Evolutionary conservation across 37 sponge, comb jelly and placozoan species (phyloP).

Genomic region (Amphimedon queenslandica): DNA sequence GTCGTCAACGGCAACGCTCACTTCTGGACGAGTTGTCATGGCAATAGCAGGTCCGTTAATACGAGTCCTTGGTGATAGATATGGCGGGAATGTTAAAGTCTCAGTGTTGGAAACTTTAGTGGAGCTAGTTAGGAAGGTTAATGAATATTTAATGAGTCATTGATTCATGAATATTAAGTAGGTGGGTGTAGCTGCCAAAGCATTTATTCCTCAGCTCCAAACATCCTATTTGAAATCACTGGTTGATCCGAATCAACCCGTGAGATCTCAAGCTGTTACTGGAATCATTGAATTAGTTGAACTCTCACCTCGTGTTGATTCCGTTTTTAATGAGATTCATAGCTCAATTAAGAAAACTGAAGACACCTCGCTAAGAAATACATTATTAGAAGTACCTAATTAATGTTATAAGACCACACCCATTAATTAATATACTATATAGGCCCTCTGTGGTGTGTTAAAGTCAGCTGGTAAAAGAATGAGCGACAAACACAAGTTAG

Average conservation of each 20-base stretch:
- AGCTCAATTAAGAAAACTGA: constrained; percentile 82
- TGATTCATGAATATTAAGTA: background rate
- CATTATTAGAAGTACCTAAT: background rate
- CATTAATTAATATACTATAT: background rate
- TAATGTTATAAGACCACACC: background rate
- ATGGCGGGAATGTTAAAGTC: constrained; percentile 70
- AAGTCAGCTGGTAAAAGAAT: constrained; percentile 27
- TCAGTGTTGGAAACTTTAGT: constrained; percentile 88
- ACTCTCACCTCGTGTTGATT: constrained; percentile 74
- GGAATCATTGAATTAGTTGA: constrained; percentile 74
- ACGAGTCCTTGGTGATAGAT: constrained; percentile 89
- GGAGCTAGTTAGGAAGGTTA: constrained; percentile 80
- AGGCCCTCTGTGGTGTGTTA: constrained; percentile 48
- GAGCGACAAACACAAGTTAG: constrained; percentile 31
- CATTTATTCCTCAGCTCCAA: constrained; percentile 91
- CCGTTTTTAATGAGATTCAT: constrained; percentile 85
- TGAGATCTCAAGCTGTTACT: constrained; percentile 61
- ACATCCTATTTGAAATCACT: constrained; percentile 96
- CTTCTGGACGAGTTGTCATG: constrained; percentile 61
- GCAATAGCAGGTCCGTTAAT: constrained; percentile 94
- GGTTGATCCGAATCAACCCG: constrained; percentile 70
- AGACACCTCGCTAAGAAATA: constrained; percentile 29
- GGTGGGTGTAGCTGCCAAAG: constrained; percentile 82
- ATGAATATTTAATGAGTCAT: background rate
- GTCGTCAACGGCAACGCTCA: constrained; percentile 56